A percentile compares a stretch with the other conserved stretches of the same genome.
Evolutionary conservation across 2,888 invertebrate species (phyloP).

Genomic region (Taphrorychus bicolor): DNA sequence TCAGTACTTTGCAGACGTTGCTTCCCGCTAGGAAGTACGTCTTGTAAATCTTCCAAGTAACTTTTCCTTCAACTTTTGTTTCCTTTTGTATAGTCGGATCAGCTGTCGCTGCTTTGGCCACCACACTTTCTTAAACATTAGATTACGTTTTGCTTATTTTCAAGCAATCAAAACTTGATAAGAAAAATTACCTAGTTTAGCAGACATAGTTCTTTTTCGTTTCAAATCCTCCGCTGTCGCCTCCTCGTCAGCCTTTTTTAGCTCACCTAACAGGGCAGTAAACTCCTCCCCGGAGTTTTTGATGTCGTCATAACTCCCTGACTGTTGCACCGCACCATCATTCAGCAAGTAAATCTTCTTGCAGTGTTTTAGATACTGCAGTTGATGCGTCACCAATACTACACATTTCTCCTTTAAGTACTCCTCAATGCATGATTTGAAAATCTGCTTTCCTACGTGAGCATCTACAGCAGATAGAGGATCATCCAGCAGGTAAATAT

Average conservation of each 20-base stretch:
- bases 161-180: no score
- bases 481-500: conserved; percentile 87
- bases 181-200: neutral
- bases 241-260: conserved; percentile 29
- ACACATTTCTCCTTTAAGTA: conserved; percentile 72
- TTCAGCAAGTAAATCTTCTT: conserved; percentile 65
- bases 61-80: conserved; percentile 66
- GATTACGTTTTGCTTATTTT: no score
- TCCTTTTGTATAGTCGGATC: conserved; percentile 58
- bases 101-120: neutral
- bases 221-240: conserved; percentile 10
- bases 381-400: conserved; percentile 77
- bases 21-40: conserved; percentile 78
- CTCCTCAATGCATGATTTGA: conserved; percentile 75
- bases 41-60: conserved; percentile 63
- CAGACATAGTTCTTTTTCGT: neutral
- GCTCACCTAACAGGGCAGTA: conserved; percentile 14
- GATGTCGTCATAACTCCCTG: conserved; percentile 73
- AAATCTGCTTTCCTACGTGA: conserved; percentile 85
- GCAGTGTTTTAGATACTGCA: conserved; percentile 69
- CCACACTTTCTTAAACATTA: no score
- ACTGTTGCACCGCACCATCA: conserved; percentile 65
- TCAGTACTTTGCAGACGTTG: conserved; percentile 61
- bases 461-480: conserved; percentile 90
- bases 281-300: conserved; percentile 63